Evolutionary conservation across 2,888 invertebrate genomes (phyloP).

Genomic region (Aleiodes leptofemur): DNA sequence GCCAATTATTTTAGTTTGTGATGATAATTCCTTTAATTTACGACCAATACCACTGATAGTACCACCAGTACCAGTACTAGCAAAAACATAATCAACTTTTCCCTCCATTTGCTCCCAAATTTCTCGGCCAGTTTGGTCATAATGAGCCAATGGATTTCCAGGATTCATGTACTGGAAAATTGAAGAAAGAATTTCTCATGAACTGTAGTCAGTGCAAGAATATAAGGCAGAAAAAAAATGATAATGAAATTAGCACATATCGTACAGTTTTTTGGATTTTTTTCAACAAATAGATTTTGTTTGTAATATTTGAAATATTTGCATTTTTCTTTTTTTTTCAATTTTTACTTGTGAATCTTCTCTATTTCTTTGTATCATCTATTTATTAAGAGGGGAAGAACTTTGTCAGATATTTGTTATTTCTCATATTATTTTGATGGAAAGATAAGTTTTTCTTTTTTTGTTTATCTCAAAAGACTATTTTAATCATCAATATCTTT

Average conservation of each 20-base stretch:
- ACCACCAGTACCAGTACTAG: conserved; percentile 96
- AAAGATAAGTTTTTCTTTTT: too few relatives aligned
- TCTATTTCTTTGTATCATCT: too few relatives aligned
- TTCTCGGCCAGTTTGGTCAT: conserved; percentile 96
- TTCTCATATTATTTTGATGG: neutral
- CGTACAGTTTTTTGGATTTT: too few relatives aligned
- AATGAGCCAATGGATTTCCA: conserved; percentile 98
- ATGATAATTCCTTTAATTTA: conserved; percentile 91
- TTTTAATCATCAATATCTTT: neutral
- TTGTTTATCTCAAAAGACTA: too few relatives aligned
- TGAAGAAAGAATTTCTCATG: conserved; percentile 22
- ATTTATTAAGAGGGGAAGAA: too few relatives aligned
- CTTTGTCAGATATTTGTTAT: neutral
- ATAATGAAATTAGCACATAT: too few relatives aligned
- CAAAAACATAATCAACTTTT: conserved; percentile 87
- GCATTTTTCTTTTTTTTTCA: too few relatives aligned
- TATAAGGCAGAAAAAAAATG: too few relatives aligned
- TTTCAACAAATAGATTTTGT: too few relatives aligned
- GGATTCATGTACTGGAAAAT: conserved; percentile 89
- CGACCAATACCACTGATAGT: conserved; percentile 94
- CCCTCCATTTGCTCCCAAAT: conserved; percentile 90
- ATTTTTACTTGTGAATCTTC: too few relatives aligned
- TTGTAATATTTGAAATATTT: too few relatives aligned
- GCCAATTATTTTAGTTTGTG: conserved; percentile 87
- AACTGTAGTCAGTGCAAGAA: too few relatives aligned